Evolutionary conservation across 1,140 invertebrate species (phyloP).

Genomic region (Branchinecta lynchi): DNA sequence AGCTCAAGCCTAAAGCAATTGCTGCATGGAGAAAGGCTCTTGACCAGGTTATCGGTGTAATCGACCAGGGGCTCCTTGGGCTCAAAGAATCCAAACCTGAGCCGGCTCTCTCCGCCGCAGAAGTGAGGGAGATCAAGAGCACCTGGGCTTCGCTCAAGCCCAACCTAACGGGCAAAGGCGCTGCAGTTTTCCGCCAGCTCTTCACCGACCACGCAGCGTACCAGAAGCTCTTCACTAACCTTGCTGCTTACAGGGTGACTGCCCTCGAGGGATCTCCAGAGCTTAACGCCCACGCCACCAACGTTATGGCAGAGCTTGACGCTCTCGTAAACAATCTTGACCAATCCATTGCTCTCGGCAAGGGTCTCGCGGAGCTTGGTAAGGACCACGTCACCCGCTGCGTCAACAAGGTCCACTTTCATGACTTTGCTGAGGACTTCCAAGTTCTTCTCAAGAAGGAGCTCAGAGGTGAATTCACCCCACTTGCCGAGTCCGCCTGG

Average conservation of each 20-base stretch:
- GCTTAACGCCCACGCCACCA: background rate
- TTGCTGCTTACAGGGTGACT: background rate
- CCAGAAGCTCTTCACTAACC: background rate
- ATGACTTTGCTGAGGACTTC: background rate
- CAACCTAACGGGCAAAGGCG: background rate
- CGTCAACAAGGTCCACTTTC: background rate
- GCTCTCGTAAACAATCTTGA: background rate
- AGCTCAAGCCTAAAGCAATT: background rate
- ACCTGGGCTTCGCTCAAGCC: background rate
- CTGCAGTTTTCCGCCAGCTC: background rate
- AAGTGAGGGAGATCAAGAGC: background rate
- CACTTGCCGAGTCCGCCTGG: background rate
- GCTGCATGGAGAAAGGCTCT: background rate
- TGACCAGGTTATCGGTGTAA: background rate
- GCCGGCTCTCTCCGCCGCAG: background rate
- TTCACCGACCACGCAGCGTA: background rate
- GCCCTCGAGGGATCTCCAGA: conserved; percentile 1
- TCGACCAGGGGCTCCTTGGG: background rate
- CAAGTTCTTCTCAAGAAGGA: background rate
- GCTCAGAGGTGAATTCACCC: background rate
- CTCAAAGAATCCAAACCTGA: background rate
- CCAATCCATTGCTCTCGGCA: background rate
- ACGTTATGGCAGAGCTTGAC: background rate
- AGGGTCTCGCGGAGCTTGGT: background rate
- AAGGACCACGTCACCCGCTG: background rate